phyloP scores from a whole-genome alignment of 2,888 invertebrate genomes.

The Prosopocoilus inquinatus region DNA sequence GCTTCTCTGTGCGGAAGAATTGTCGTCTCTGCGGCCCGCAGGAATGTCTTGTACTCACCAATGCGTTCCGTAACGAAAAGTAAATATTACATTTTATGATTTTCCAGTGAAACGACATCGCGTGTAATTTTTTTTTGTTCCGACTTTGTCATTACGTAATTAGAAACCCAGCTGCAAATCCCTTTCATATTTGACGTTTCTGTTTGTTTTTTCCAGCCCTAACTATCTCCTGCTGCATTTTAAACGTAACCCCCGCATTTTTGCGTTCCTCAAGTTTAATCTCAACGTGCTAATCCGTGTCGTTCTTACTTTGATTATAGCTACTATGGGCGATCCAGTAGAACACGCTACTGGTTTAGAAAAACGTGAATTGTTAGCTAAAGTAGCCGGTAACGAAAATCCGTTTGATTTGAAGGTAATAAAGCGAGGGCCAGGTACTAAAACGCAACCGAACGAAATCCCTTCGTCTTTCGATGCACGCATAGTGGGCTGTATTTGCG shows the following conservation, averaged over 20 bases:
- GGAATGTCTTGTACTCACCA: conserved; percentile 62
- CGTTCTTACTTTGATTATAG: conserved; percentile 48
- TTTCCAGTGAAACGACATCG: not conserved
- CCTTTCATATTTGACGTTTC: no score
- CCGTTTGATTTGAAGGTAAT: conserved; percentile 82
- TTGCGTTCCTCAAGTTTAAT: no score
- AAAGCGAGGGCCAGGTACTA: conserved; percentile 77
- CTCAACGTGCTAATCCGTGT: no score
- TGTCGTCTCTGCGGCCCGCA: conserved; percentile 62
- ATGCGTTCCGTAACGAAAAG: conserved; percentile 64
- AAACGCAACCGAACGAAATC: conserved; percentile 82
- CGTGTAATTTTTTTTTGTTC: conserved; percentile 16
- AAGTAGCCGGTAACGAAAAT: conserved; percentile 84
- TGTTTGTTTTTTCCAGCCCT: no score
- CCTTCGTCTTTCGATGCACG: conserved; percentile 88
- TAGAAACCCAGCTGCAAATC: conserved; percentile 10
- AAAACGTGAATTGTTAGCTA: conserved; percentile 83
- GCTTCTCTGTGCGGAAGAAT: conserved; percentile 75
- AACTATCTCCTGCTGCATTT: no score
- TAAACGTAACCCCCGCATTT: no score
- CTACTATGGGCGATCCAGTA: conserved; percentile 78
- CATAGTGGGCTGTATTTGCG: conserved; percentile 93
- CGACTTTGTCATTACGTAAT: conserved; percentile 44
- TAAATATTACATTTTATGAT: conserved; percentile 49
- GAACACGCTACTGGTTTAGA: conserved; percentile 94